Evolutionary conservation across 2,888 invertebrate species (phyloP), one percentile per base, ranked within the genome.

Genomic region (Charanyca ferruginea): DNA sequence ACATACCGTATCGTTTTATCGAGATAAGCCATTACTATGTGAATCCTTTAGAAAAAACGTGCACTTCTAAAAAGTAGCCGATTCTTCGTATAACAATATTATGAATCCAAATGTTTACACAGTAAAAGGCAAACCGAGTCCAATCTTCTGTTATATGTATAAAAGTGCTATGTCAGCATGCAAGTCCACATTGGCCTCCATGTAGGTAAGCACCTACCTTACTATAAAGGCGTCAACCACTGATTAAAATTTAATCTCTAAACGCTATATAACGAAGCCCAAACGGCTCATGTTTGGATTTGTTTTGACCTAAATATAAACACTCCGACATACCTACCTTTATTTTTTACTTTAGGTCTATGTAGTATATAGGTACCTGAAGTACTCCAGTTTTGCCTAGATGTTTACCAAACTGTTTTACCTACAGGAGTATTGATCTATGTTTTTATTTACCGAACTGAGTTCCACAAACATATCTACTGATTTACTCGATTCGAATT

Each of bases 401-500:
- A 20, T 13, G 20, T 55, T 52, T 35, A 32, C 11, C 9, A 25
- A 44, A 52, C 64, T 51, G 63, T n/a, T 76, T 58, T 60, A 66
- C 32, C 48, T 54, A 61, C 61, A 45, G 7, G 23, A 51, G 55
- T 73, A 65, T 80, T 59, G 69, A 69, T 79, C 35, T 53, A 23
- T 22, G 41, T 45, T n/a, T 51, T 32, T 35, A 53, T 51, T 32
- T 35, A 53, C 54, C 20, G 62, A 64, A n/a, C 22, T 20, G 20
- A 47, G 51, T 55, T 67, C 22, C 23, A 69, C 52, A 60, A 60
- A 66, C 47, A 68, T 22, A n/a, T n/a, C n/a, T n/a, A 77, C 66
- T 62, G 59, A 76, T 73, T 73, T 73, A 73, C 66, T 79, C 70
- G 41, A 66, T 63, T 54, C 57, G 41, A 72, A 75, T 75, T 73